A percentile compares a stretch with the other conserved stretches of the same genome.
Conservation (phyloP, 2,797 vertebrate genomes). For the Poeciliopsis gracilis region DNA sequence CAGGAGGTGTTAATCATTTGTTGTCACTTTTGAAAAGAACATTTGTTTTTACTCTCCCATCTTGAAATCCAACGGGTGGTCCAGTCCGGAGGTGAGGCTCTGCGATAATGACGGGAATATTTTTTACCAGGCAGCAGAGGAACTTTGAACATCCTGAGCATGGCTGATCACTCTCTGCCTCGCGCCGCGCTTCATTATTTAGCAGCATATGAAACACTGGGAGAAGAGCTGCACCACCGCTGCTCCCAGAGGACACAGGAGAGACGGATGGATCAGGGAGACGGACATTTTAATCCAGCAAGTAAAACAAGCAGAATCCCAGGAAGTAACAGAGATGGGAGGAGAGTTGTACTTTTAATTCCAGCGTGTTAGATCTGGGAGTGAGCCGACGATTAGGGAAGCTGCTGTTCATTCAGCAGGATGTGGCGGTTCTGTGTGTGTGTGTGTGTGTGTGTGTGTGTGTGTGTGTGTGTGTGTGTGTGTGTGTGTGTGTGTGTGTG, state of each 20-base stretch:
- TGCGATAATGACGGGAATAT: slow-evolving; percentile 49
- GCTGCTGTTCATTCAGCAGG: slow-evolving; percentile 29
- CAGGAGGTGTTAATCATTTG: slow-evolving; percentile 29
- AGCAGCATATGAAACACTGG: slow-evolving; percentile 58
- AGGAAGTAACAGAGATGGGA: slow-evolving; percentile 20
- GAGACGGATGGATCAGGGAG: slow-evolving; percentile 36
- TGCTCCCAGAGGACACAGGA: slow-evolving; percentile 36
- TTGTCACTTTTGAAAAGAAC: slow-evolving; percentile 25
- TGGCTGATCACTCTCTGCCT: slow-evolving; percentile 58
- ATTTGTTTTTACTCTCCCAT: slow-evolving; percentile 26
- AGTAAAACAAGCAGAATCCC: slow-evolving; percentile 60
- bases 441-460: background rate
- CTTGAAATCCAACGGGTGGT: slow-evolving; percentile 49
- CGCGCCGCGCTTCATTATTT: slow-evolving; percentile 75
- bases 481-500: background rate
- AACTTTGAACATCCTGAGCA: slow-evolving; percentile 60
- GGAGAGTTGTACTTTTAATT: slow-evolving; percentile 32
- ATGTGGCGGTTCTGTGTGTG: slow-evolving; percentile 1
- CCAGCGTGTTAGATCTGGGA: slow-evolving; percentile 37
- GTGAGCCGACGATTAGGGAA: slow-evolving; percentile 15
- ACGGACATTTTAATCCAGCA: slow-evolving; percentile 47
- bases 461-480: background rate
- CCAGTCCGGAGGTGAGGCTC: slow-evolving; percentile 25
- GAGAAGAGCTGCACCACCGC: slow-evolving; percentile 22
- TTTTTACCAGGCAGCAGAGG: slow-evolving; percentile 34